Percentiles rank a stretch among this genome's conserved stretches.
Evolutionary conservation across 2,797 vertebrate genomes (phyloP).

Genomic region (Myotis vivesi): DNA sequence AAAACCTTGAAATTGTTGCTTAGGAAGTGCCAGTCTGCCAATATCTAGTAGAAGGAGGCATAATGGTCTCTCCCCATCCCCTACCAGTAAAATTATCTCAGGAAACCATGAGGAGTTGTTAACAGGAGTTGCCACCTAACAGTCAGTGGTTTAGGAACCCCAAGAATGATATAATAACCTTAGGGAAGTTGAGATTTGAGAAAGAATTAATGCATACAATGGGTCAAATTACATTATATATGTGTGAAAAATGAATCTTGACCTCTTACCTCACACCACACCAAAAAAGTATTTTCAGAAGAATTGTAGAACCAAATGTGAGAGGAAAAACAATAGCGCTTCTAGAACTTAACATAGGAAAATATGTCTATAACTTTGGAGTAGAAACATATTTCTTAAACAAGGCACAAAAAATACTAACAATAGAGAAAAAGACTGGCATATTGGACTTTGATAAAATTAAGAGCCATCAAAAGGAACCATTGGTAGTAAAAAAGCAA

Average conservation of each 20-base stretch:
- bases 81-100: neutral
- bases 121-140: neutral
- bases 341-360: neutral
- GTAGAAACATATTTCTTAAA: neutral
- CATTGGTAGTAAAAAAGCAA: neutral
- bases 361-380: constrained; percentile 2
- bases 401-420: neutral
- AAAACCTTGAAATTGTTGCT: neutral
- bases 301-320: neutral
- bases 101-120: neutral
- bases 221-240: neutral
- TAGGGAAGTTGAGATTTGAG: neutral
- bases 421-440: neutral
- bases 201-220: constrained; percentile 7
- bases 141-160: neutral
- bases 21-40: neutral
- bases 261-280: neutral
- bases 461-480: constrained; percentile 4
- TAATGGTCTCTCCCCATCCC: neutral
- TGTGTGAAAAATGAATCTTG: neutral
- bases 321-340: neutral
- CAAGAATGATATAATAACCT: neutral
- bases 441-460: constrained; percentile 3
- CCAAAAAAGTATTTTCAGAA: neutral
- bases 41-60: neutral